These are phyloP conservation scores for Ambastaia sidthimunki DNA, from an alignment of 2,797 vertebrate species.

Conservation along the genomic window DNA sequence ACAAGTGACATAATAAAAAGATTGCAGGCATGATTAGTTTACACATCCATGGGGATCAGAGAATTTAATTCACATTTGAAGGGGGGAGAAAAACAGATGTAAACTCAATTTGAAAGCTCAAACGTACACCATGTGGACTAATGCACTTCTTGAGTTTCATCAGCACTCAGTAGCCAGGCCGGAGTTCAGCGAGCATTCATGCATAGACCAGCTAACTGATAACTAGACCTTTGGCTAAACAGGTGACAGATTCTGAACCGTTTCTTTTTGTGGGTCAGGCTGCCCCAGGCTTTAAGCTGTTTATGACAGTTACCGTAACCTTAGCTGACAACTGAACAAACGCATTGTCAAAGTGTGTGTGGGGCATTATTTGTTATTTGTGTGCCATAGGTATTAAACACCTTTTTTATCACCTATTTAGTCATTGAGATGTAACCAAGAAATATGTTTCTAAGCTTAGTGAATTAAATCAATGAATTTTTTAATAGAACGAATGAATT, in stretches of 20 bases:
- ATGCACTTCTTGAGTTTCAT: constrained; percentile 30
- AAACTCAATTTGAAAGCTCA: constrained; percentile 40
- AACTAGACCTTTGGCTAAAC: constrained; percentile 62
- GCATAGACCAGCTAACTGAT: constrained; percentile 60
- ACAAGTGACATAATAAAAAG: constrained; percentile 50
- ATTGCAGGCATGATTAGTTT: constrained; percentile 55
- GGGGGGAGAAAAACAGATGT: constrained; percentile 12
- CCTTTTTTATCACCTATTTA: too few species aligned
- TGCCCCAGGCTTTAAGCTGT: constrained; percentile 49
- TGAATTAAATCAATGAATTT: too few species aligned
- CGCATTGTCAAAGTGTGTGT: constrained; percentile 35
- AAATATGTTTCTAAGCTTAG: too few species aligned
- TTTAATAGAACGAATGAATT: too few species aligned
- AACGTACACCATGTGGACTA: constrained; percentile 12
- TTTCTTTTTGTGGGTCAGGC: constrained; percentile 55
- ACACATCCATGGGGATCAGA: constrained; percentile 40
- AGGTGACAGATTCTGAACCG: constrained; percentile 69
- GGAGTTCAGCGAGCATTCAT: constrained; percentile 23
- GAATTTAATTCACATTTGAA: constrained; percentile 49
- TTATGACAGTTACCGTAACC: constrained; percentile 31
- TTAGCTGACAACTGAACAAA: constrained; percentile 35
- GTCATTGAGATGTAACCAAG: too few species aligned
- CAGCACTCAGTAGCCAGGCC: not conserved
- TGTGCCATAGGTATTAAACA: too few species aligned
- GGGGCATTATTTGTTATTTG: too few species aligned